These are phyloP conservation scores for Zophobas atratus DNA, from an alignment of 1,140 invertebrate species.

Conservation along the genomic window DNA sequence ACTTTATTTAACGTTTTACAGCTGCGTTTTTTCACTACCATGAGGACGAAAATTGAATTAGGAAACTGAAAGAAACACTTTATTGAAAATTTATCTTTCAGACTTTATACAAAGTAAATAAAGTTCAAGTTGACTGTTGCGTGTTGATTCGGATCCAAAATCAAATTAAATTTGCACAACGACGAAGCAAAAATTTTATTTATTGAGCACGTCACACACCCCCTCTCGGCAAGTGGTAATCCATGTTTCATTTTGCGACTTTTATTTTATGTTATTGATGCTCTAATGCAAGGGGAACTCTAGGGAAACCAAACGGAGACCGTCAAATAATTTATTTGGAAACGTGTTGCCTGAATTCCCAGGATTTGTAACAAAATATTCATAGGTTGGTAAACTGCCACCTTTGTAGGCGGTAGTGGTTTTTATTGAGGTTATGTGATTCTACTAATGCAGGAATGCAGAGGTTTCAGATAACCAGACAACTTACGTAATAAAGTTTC, in stretches of 20 bases:
- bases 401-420: slow-evolving; percentile 39
- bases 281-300: slow-evolving; percentile 22
- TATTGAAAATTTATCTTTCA: slow-evolving; percentile 33
- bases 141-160: slow-evolving; percentile 3
- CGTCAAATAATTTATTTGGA: slow-evolving; percentile 45
- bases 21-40: slow-evolving; percentile 26
- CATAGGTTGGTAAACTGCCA: slow-evolving; percentile 37
- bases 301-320: slow-evolving; percentile 5
- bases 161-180: slow-evolving; percentile 21
- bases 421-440: slow-evolving; percentile 42
- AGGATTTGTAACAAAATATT: slow-evolving; percentile 47
- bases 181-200: slow-evolving; percentile 28
- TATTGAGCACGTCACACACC: background rate
- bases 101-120: slow-evolving; percentile 16
- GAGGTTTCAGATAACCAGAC: slow-evolving; percentile 24
- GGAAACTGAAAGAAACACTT: slow-evolving; percentile 22
- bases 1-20: slow-evolving; percentile 38
- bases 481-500: slow-evolving; percentile 7
- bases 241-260: slow-evolving; percentile 8
- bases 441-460: slow-evolving; percentile 3
- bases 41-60: slow-evolving; percentile 35
- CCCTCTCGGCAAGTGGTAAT: background rate
- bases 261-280: slow-evolving; percentile 36
- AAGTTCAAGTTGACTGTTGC: slow-evolving; percentile 14
- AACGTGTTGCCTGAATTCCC: slow-evolving; percentile 41